Evolutionary conservation across 2,113 vertebrate genomes (phyloP), one percentile per base, ranked within the genome.

Genomic region (Sprattus sprattus): DNA sequence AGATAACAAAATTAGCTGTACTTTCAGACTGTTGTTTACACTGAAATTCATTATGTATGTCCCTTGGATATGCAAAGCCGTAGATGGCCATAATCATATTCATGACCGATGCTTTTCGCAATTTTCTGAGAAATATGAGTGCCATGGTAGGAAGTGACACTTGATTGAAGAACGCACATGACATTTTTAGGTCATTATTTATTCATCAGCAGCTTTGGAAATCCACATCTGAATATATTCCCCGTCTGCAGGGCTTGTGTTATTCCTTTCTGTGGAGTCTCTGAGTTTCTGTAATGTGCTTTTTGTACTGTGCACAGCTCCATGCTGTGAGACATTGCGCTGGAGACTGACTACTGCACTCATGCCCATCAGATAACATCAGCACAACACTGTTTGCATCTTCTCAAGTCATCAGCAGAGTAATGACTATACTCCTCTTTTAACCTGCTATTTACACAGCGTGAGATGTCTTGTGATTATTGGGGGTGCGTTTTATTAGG

Each of bases 141-240:
- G 91, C 88, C 88, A 84, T 89, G 90, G 91, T 88, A 85, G 50
- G 82, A 86, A 57, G 87, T 86, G 87, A 86, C 81, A 82, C 82
- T 86, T 92, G 92, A 94, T 91, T 91, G 92, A 95, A 91, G 85
- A 92, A 92, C 89, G 90, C 89, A 91, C 83, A n/a, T 87, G 91
- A 91, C 92, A 94, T 94, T 94, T 93, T 87, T 81, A 22, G 90
- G 87, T 93, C 89, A 93, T 95, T 91, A 94, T 93, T 92, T 93
- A 94, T 94, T 94, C 89, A 94, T 83, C 84, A 82, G 90, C 88
- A 87, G 88, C 60, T 45, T 81, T 54, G n/a, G 54, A 84, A 85
- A 84, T 90, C 90, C 85, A 83, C 81, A 84, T 91, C 84, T 88
- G 88, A 93, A 92, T 93, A 92, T 93, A 90, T 92, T 91, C 90